Conservation (phyloP, 2,113 vertebrate genomes). For the Tachycineta bicolor region DNA sequence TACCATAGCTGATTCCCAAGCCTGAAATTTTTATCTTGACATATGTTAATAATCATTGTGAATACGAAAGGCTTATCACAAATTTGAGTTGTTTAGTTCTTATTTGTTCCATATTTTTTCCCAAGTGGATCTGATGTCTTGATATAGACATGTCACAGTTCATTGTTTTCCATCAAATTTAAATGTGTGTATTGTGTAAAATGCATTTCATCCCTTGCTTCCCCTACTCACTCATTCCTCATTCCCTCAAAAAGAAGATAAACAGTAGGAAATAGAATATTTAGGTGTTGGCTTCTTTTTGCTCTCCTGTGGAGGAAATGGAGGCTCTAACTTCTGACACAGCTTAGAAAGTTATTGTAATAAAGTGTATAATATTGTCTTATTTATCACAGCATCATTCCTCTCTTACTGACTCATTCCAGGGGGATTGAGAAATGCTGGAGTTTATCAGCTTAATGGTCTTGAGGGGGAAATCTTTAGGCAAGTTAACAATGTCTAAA, state of each 20-base stretch:
- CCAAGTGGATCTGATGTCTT: background rate
- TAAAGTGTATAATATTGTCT: background rate
- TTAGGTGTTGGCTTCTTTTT: background rate
- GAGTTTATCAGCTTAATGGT: background rate
- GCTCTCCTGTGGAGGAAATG: background rate
- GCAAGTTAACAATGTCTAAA: background rate
- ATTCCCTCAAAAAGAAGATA: background rate
- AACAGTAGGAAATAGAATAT: background rate
- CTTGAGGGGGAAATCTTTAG: background rate
- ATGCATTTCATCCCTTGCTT: background rate
- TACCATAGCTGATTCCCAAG: background rate
- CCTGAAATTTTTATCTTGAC: background rate
- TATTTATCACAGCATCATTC: background rate
- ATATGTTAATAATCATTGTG: background rate
- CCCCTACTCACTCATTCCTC: background rate
- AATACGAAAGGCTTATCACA: background rate
- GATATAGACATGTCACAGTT: background rate
- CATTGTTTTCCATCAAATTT: background rate
- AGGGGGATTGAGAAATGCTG: background rate
- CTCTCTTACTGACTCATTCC: background rate
- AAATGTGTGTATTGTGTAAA: background rate
- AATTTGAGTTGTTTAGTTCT: background rate
- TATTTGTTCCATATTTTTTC: background rate
- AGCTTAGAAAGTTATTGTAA: background rate
- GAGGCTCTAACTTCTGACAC: background rate